Base-by-base conservation (phyloP, 1,140 invertebrate species). In the Pseudobourletiella spinata region DNA sequence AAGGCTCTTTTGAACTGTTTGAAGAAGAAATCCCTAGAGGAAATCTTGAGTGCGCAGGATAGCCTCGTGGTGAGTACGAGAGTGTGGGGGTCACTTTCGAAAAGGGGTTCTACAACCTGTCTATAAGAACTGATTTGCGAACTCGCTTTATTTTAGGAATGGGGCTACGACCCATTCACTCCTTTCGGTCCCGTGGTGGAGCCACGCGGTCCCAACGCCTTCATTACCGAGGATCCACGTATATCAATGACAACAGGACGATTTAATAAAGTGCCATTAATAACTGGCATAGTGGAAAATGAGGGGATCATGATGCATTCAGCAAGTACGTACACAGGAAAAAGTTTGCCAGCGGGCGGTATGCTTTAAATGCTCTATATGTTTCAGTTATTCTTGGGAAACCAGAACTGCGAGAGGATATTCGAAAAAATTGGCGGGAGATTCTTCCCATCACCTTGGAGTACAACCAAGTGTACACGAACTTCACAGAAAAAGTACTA, bases 31-130 rank as follows among this genome's bases (percentile, higher is more conserved):
- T 74, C 79, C 6, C 79, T 81, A 1, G 72, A 76, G 1, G 79
- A 83, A 2, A 81, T 87, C 39, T 81, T 85, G 24, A 77, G 75
- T 28, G 80, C 81, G 1, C 79, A 86, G 68, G 79, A 77, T 61
- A 67, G 74, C 43, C 84, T 84, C 64, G 80, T 82, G 76, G 85
- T 86, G 76, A 76, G 76, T 77, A 22, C 22, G 6, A 6, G 11
- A 48, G 4, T 18, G 22, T 48, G 6, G 18, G 11, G 46, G 46
- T n/a, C n/a, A n/a, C n/a, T n/a, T n/a, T n/a, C n/a, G n/a, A n/a
- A n/a, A n/a, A n/a, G 16, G 11, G 6, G 11, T 8, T 8, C 6
- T 16, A 8, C 22, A 48, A 15, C 22, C 11, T 48, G n/a, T n/a
- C n/a, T n/a, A n/a, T n/a, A n/a, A n/a, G n/a, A n/a, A n/a, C n/a